Evolutionary conservation across 2,888 invertebrate species (phyloP).

Genomic region (Hecatera dysodea): DNA sequence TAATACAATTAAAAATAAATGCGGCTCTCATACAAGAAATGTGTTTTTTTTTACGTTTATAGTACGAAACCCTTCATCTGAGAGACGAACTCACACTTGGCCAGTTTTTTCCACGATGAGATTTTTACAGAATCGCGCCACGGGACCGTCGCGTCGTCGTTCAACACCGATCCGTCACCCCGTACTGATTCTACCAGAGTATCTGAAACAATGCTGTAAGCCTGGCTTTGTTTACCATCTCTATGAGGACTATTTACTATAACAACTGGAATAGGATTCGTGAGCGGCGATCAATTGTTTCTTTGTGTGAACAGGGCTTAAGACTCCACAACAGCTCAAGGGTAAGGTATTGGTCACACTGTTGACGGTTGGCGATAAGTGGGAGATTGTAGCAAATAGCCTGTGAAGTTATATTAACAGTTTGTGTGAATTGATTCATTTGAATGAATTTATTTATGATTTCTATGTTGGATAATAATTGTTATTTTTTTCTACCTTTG

Average conservation of each 20-base stretch:
- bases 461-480: no score
- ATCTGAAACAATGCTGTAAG: conserved; percentile 6
- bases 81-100: no score
- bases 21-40: no score
- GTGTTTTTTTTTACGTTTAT: no score
- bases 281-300: conserved; percentile 2
- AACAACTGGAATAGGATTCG: conserved; percentile 1
- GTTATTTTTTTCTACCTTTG: no score
- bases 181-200: neutral
- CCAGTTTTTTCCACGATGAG: no score
- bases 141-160: neutral
- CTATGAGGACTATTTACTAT: neutral
- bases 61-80: no score
- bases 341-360: neutral
- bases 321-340: neutral
- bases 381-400: neutral
- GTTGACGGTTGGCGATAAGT: neutral
- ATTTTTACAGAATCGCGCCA: no score
- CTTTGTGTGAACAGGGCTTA: neutral
- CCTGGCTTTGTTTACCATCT: conserved; percentile 6
- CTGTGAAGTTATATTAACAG: no score
- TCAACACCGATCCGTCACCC: neutral
- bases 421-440: no score
- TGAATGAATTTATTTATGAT: no score
- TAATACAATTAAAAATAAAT: no score